A percentile compares a stretch with the other conserved stretches of the same genome.
Conservation (phyloP, 2,888 invertebrate genomes). For the Biston stratarius region DNA sequence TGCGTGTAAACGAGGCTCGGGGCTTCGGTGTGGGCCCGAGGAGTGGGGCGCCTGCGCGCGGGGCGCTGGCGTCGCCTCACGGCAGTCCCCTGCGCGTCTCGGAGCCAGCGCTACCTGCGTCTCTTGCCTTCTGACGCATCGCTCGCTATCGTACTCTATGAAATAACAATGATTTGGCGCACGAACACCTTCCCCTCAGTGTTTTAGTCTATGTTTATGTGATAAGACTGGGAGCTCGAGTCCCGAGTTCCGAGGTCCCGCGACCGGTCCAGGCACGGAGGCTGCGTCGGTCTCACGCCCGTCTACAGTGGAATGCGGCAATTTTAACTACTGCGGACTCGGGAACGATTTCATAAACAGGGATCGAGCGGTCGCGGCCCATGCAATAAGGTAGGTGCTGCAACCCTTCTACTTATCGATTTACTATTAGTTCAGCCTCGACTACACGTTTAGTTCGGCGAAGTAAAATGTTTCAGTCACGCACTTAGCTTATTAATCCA, state of each 20-base stretch:
- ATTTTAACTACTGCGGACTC: slow-evolving; percentile 85
- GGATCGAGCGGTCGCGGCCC: slow-evolving; percentile 69
- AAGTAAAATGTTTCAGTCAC: slow-evolving; percentile 35
- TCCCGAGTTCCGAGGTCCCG: slow-evolving; percentile 50
- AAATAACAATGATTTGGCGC: slow-evolving; percentile 70
- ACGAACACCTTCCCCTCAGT: slow-evolving; percentile 59
- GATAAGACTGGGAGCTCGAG: slow-evolving; percentile 58
- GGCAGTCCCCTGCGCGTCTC: slow-evolving; percentile 76
- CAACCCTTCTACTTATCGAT: slow-evolving; percentile 37
- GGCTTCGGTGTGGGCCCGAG: slow-evolving; percentile 50
- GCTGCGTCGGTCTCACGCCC: slow-evolving; percentile 82
- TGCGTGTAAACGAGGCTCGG: slow-evolving; percentile 68
- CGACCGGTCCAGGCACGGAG: slow-evolving; percentile 82
- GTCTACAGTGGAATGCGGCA: slow-evolving; percentile 84
- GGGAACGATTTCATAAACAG: slow-evolving; percentile 77
- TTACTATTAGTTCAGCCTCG: slow-evolving; percentile 31
- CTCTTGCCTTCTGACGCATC: slow-evolving; percentile 54
- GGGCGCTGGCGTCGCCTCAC: slow-evolving; percentile 71
- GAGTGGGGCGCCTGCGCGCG: slow-evolving; percentile 63
- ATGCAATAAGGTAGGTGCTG: slow-evolving; percentile 69
- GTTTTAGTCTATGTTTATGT: slow-evolving; percentile 75
- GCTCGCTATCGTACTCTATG: slow-evolving; percentile 66
- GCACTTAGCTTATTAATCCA: slow-evolving; percentile 35
- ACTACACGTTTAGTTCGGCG: slow-evolving; percentile 20
- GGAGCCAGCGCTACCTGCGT: slow-evolving; percentile 61